Percentiles rank a stretch among this genome's conserved stretches.
These are phyloP conservation scores for Pyrrhia umbra DNA, from an alignment of 2,888 invertebrate species.

Conservation along the genomic window DNA sequence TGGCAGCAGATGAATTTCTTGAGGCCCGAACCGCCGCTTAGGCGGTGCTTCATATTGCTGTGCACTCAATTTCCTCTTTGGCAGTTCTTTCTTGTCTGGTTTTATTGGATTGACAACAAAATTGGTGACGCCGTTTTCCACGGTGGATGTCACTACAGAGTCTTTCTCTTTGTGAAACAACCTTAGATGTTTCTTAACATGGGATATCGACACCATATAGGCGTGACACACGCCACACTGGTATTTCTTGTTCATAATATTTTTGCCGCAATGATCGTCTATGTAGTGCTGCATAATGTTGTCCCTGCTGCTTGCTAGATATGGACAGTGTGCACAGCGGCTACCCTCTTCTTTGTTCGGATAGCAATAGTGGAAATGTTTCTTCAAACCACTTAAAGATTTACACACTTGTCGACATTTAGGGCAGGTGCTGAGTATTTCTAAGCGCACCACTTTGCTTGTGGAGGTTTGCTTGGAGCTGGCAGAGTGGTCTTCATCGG, in stretches of 20 bases:
- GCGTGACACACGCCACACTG: slow-evolving; percentile 68
- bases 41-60: slow-evolving; percentile 66
- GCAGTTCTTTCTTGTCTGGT: slow-evolving; percentile 40
- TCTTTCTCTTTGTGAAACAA: slow-evolving; percentile 60
- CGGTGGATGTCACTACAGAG: slow-evolving; percentile 3
- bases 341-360: slow-evolving; percentile 53
- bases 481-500: slow-evolving; percentile 64
- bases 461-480: slow-evolving; percentile 5
- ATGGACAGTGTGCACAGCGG: slow-evolving; percentile 52
- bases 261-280: slow-evolving; percentile 48
- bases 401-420: slow-evolving; percentile 66
- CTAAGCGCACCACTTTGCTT: slow-evolving; percentile 26
- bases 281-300: slow-evolving; percentile 71
- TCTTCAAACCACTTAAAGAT: slow-evolving; percentile 66
- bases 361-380: slow-evolving; percentile 65
- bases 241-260: slow-evolving; percentile 26
- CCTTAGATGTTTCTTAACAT: slow-evolving; percentile 68
- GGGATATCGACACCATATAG: slow-evolving; percentile 34
- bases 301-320: slow-evolving; percentile 34
- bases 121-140: slow-evolving; percentile 10
- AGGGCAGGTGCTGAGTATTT: slow-evolving; percentile 70
- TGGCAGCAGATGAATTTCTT: slow-evolving; percentile 92
- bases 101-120: slow-evolving; percentile 11
- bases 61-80: slow-evolving; percentile 63
- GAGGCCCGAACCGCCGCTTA: slow-evolving; percentile 87